Base-by-base conservation (phyloP, 2,797 vertebrate species). In the Paguma larvata region DNA sequence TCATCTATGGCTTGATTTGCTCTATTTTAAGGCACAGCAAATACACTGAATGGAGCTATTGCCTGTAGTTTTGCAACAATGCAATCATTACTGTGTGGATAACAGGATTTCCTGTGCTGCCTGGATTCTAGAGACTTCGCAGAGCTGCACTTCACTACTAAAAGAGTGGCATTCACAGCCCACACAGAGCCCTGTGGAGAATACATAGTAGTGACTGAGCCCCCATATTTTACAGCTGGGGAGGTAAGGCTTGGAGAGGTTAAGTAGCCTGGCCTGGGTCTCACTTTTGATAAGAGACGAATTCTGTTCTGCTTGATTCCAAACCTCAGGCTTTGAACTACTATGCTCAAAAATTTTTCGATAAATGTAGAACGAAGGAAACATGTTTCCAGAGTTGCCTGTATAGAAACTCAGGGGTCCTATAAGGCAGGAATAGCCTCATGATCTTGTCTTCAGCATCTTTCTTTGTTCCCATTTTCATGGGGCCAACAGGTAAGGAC, bases 261-360 rank as follows among this genome's bases (percentile, higher is more conserved):
- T 93, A 41, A 73, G 23, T 8, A n/a, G 23, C 25, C 95, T 53
- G 15, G 44, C 5, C 19, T 15, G 6, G 12, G 9, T 83, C 77
- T 96, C 23, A 46, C 18, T 89, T 82, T 59, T 79, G 25, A 30
- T 48, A 56, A 90, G 59, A 96, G 30, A 53, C 6, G 14, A 51
- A 13, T 82, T 92, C 90, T 89, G 5, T 86, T 91, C 44, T 89
- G 44, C 70, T 96, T 91, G 48, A 78, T 80, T 92, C 34, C 5
- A 83, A 77, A 44, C 19, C 27, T 73, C 63, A 51, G 1, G 5
- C 38, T 93, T 62, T 88, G n/a, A 97, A 82, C 51, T 53, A 86
- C 30, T 16, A 18, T 65, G 16, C 16, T 91, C 34, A 53, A 89
- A 79, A 86, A 53, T 21, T 87, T 80, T 63, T 89, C 27, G 21